phyloP scores from a whole-genome alignment of 2,888 invertebrate genomes.

The Caenorhabditis plicata region DNA sequence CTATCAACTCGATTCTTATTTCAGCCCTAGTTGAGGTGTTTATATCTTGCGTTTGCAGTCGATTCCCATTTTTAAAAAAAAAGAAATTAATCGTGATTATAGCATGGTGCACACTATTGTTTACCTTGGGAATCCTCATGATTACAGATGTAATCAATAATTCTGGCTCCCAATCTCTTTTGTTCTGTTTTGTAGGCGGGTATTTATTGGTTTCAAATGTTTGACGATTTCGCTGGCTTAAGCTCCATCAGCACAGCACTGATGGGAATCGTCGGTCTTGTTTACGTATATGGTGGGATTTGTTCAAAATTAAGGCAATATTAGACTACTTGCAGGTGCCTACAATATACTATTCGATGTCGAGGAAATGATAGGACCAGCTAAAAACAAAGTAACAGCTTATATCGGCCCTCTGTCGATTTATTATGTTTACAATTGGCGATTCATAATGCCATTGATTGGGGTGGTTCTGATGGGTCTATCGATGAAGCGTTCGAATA shows the following conservation, averaged over 20 bases:
- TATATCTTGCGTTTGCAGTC: slow-evolving; percentile 28
- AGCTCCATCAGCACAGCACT: background rate
- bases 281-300: background rate
- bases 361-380: background rate
- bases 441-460: slow-evolving; percentile 11
- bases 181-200: background rate
- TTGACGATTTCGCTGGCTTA: slow-evolving; percentile 1
- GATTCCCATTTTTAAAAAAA: slow-evolving; percentile 3
- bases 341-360: background rate
- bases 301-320: no score
- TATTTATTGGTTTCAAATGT: slow-evolving; percentile 1
- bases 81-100: slow-evolving; percentile 16
- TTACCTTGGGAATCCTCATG: slow-evolving; percentile 7
- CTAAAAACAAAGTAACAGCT: background rate
- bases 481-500: slow-evolving; percentile 3
- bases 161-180: background rate
- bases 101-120: slow-evolving; percentile 11
- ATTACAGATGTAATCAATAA: background rate
- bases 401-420: background rate
- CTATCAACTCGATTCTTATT: background rate
- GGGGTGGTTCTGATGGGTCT: slow-evolving; percentile 7
- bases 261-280: background rate
- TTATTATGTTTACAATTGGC: slow-evolving; percentile 16
- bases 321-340: no score
- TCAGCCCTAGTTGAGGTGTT: slow-evolving; percentile 22